phyloP scores from a whole-genome alignment of 2,888 invertebrate genomes.

The Marasmarcha lunaedactyla region DNA sequence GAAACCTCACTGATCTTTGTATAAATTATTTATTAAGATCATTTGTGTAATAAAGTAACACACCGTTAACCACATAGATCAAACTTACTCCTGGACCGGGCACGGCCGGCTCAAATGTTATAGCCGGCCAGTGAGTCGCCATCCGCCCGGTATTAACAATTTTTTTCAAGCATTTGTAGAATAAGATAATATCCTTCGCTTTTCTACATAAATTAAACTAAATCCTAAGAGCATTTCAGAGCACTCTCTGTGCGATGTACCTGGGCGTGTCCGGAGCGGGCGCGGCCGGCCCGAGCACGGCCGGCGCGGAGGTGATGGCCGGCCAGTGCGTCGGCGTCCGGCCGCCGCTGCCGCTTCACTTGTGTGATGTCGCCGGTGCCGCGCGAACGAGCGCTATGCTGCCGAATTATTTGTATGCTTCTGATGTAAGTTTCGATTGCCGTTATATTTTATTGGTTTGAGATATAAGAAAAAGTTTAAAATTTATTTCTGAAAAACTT shows the following conservation, averaged over 20 bases:
- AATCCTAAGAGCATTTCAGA: conserved; percentile 40
- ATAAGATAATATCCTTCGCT: too few relatives aligned
- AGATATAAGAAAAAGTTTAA: too few relatives aligned
- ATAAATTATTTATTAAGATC: too few relatives aligned
- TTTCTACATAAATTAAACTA: too few relatives aligned
- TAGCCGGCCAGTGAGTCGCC: conserved; percentile 52
- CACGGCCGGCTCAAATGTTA: conserved; percentile 57
- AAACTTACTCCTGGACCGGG: too few relatives aligned
- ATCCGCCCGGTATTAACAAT: too few relatives aligned
- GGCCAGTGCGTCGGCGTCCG: conserved; percentile 52
- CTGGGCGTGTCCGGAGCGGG: conserved; percentile 27
- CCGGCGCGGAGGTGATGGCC: conserved; percentile 57
- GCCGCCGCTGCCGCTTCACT: conserved; percentile 74
- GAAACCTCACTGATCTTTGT: too few relatives aligned
- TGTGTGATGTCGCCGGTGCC: conserved; percentile 89
- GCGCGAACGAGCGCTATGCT: conserved; percentile 83
- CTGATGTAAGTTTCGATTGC: conserved; percentile 76
- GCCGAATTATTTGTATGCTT: conserved; percentile 77
- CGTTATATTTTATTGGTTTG: too few relatives aligned
- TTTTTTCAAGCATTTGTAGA: too few relatives aligned
- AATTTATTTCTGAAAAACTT: too few relatives aligned
- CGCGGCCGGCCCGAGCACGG: conserved; percentile 30
- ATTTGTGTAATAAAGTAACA: too few relatives aligned
- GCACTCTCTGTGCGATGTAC: conserved; percentile 51
- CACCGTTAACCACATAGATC: too few relatives aligned